Conservation (phyloP, 2,888 invertebrate species). For the Cephus sareptanus region DNA sequence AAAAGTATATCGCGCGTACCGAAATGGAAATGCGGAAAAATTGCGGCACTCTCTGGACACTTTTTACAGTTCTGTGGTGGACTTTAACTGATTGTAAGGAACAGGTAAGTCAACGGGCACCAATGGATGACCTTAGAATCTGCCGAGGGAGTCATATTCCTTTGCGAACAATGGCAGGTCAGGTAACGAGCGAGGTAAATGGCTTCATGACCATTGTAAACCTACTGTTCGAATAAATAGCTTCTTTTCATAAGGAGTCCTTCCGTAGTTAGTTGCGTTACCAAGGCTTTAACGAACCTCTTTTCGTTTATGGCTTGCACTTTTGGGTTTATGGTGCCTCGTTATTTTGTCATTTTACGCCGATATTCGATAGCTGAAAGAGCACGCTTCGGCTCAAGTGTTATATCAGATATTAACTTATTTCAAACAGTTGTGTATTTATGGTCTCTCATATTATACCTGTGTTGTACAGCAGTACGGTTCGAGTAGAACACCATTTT, state of each 20-base stretch:
- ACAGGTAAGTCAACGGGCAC: not conserved
- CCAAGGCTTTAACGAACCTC: not conserved
- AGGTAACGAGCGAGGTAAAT: constrained; percentile 5
- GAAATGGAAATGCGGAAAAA: not conserved
- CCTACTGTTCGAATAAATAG: not conserved
- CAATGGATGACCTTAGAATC: not conserved
- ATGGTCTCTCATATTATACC: not conserved
- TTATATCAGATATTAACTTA: not conserved
- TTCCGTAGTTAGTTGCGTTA: not conserved
- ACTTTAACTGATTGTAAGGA: not conserved
- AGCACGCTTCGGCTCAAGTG: not conserved
- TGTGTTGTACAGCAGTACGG: not conserved
- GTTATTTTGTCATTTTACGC: not conserved
- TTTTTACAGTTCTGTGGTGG: not conserved
- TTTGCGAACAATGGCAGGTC: not conserved
- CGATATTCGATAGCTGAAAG: not conserved
- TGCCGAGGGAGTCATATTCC: not conserved
- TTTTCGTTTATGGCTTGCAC: not conserved
- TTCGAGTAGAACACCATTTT: not conserved
- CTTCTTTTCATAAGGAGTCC: not conserved
- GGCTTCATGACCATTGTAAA: constrained; percentile 1
- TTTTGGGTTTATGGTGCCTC: not conserved
- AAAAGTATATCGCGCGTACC: not conserved
- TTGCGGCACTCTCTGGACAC: not conserved
- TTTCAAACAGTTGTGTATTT: not conserved